Conservation (phyloP, 2,888 invertebrate species). For the Drosophila rellima region DNA sequence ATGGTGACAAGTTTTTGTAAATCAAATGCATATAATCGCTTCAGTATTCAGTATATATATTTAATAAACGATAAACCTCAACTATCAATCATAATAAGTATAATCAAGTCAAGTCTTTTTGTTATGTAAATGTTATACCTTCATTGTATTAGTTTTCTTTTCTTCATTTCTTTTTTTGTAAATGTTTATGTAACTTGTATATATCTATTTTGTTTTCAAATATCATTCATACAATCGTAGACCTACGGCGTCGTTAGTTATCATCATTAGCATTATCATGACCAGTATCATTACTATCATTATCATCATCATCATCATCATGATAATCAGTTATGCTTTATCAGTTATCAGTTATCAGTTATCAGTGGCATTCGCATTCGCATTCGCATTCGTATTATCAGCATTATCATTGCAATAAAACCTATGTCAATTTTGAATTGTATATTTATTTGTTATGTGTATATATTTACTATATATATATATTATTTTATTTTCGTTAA, state of each 20-base stretch:
- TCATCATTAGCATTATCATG: constrained; percentile 19
- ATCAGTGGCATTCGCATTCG: constrained; percentile 52
- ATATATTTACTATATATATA: constrained; percentile 59
- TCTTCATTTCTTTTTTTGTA: constrained; percentile 40
- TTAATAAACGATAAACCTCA: constrained; percentile 36
- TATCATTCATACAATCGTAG: constrained; percentile 52
- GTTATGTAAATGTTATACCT: constrained; percentile 75
- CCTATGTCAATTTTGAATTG: constrained; percentile 72
- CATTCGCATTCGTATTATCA: constrained; percentile 53
- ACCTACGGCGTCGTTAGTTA: constrained; percentile 49
- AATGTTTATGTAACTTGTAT: constrained; percentile 62
- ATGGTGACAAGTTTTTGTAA: constrained; percentile 19
- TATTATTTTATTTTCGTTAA: constrained; percentile 13
- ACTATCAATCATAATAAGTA: constrained; percentile 61
- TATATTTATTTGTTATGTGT: constrained; percentile 77
- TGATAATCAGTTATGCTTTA: constrained; percentile 38
- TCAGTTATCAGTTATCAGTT: constrained; percentile 66
- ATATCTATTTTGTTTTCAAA: constrained; percentile 48
- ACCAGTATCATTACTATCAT: constrained; percentile 32
- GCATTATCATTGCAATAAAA: constrained; percentile 75
- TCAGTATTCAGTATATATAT: constrained; percentile 1
- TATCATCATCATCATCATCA: constrained; percentile 10
- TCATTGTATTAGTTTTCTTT: constrained; percentile 63
- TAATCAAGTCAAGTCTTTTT: constrained; percentile 80
- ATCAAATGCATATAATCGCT: constrained; percentile 37